Conservation (phyloP, 2,113 vertebrate species). For the Callopanchax toddi region DNA sequence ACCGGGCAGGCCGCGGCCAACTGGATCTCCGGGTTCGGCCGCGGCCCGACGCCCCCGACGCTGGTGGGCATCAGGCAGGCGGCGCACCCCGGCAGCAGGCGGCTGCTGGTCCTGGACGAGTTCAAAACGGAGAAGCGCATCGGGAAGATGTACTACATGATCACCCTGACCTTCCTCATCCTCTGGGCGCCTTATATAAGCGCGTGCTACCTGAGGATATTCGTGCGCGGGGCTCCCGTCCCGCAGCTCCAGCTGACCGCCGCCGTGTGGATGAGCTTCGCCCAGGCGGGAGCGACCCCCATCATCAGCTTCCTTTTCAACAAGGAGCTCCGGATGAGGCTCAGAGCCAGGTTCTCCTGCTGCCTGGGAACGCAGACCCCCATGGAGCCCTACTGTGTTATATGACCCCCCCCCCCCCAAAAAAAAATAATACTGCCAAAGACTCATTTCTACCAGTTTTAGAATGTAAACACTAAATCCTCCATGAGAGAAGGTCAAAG, state of each 20-base stretch:
- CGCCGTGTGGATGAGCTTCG: conserved; percentile 95
- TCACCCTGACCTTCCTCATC: conserved; percentile 91
- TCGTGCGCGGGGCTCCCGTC: conserved; percentile 85
- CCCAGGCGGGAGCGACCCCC: conserved; percentile 93
- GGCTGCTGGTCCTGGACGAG: conserved; percentile 94
- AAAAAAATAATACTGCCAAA: conserved; percentile 56
- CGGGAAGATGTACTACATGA: conserved; percentile 96
- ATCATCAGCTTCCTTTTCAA: conserved; percentile 95
- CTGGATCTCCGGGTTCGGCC: conserved; percentile 96
- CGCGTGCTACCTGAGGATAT: conserved; percentile 92
- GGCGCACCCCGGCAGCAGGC: conserved; percentile 86
- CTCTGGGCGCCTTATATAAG: conserved; percentile 95
- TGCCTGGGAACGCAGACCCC: conserved; percentile 88
- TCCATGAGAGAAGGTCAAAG: not conserved
- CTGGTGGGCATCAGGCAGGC: conserved; percentile 93
- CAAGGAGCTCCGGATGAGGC: conserved; percentile 90
- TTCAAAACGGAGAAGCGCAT: conserved; percentile 97
- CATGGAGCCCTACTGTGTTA: conserved; percentile 89
- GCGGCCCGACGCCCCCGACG: conserved; percentile 93
- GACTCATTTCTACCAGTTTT: conserved; percentile 20
- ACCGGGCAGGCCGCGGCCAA: conserved; percentile 95
- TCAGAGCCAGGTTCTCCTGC: conserved; percentile 89
- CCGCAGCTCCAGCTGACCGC: conserved; percentile 91
- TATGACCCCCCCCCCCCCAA: conserved; percentile 69
- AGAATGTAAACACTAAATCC: conserved; percentile 43